phyloP scores from a whole-genome alignment of 2,113 vertebrate genomes.

The Cnemophilus loriae region DNA sequence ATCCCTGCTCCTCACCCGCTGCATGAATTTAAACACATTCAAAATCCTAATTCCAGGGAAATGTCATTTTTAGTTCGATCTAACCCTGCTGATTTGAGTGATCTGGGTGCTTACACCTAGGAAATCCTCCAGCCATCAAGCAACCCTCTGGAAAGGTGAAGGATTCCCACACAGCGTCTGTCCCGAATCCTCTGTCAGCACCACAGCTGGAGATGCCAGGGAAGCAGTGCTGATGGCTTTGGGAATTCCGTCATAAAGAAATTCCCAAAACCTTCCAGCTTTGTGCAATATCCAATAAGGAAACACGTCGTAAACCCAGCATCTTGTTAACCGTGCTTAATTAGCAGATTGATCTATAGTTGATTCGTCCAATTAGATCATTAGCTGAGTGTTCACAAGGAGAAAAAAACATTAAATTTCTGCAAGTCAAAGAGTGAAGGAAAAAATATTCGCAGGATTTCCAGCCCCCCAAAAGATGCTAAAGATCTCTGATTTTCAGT shows the following conservation, averaged over 20 bases:
- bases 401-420: background rate
- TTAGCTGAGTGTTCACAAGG: background rate
- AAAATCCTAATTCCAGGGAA: background rate
- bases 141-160: background rate
- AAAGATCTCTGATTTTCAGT: background rate
- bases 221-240: background rate
- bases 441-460: background rate
- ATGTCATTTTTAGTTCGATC: accelerated
- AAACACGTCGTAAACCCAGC: background rate
- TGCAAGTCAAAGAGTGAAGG: background rate
- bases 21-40: no score
- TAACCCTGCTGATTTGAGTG: background rate
- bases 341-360: background rate
- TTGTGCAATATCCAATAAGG: background rate
- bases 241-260: background rate
- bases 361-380: background rate
- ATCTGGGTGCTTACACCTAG: background rate
- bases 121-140: background rate
- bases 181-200: background rate
- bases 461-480: background rate
- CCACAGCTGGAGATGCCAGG: background rate
- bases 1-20: background rate
- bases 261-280: background rate
- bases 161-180: background rate
- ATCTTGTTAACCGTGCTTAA: background rate